Evolutionary conservation across 2,888 invertebrate genomes (phyloP), one percentile per base, ranked within the genome.

Genomic region (Amphipoea oculea): DNA sequence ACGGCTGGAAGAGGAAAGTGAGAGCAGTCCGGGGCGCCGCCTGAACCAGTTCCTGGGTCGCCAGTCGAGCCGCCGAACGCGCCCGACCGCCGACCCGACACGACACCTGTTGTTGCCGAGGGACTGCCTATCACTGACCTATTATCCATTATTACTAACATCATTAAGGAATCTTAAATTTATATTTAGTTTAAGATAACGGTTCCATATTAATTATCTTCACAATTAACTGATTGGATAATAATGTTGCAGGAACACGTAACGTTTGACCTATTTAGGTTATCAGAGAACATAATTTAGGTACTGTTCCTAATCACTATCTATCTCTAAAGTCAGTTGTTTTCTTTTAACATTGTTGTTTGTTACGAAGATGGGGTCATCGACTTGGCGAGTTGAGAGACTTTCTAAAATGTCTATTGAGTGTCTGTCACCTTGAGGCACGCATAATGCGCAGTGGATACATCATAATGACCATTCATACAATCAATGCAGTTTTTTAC

Each of bases 361-460:
- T 79, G 78, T 88, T 86, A 85, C 88, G 85, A 85, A 84, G 82
- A 81, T 87, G 88, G 90, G 95, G 94, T 96, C 96, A 90, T 91
- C 93, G 96, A 96, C 96, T 93, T 89, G 91, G 91, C 90, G 90
- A 93, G 92, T 93, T 91, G 92, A 93, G 92, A 93, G 92, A 95
- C 96, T 97, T 96, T 97, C 96, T 96, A 96, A 96, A 97, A 94
- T 95, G 94, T 92, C 94, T 94, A 95, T 95, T 94, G 92, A 94
- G 92, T 94, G 95, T 95, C 96, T 95, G 96, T 95, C 96, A 95
- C 95, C 95, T 94, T 93, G 94, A 93, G 90, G 94, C 94, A 95
- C 94, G 96, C 94, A 94, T 92, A 90, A 90, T 91, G 91, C 91
- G 65, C 68, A 79, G 79, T 76, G 81, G 70, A 81, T 79, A 74